Base-by-base conservation (phyloP, 1,140 invertebrate species). In the Drosophila nebulosa region DNA sequence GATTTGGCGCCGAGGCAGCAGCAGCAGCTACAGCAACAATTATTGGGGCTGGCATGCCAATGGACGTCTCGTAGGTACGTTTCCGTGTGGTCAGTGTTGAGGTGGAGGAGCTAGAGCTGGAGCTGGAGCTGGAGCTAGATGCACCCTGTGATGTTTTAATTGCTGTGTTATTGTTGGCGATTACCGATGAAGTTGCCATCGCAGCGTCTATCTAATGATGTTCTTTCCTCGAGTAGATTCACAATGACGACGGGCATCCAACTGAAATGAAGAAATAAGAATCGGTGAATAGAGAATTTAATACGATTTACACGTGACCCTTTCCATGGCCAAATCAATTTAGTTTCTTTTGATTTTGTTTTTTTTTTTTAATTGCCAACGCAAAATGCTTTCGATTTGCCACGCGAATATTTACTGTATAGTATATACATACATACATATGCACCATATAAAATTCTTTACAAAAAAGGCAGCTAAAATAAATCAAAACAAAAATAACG, bases 181-280 rank as follows among this genome's bases (percentile, higher is more conserved):
- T 78, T 75, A 91, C 61, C 50, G 90, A 91, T 79, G 90, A 85
- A 69, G 90, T 90, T 89, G 90, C 90, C 90, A 91, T 91, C 75
- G 85, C 83, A 88, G 81, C 67, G 74, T 64, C 71, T 86, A 42
- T 88, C 70, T 57, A 32, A 69, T 26, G 69, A 76, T 71, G 16
- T 21, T 21, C 39, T 46, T 85, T 79, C 32, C 42, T 32, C 18
- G 12, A 18, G 30, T 46, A 55, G 51, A 59, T 46, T 46, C 36
- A 27, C 24, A 26, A 42, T 18, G 9, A 46, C 16, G 39, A 46
- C 18, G 16, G 39, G 36, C 24, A 26, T 59, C 57, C 57, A 59
- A 46, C 57, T 59, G 22, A 10, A 46, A 59, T n/a, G 9, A 2
- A 39, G 3, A 39, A 59, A 24, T 10, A 2, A 4, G 24, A 59